Base-by-base conservation (phyloP, 2,797 vertebrate species). In the Phalloptychus januarius region DNA sequence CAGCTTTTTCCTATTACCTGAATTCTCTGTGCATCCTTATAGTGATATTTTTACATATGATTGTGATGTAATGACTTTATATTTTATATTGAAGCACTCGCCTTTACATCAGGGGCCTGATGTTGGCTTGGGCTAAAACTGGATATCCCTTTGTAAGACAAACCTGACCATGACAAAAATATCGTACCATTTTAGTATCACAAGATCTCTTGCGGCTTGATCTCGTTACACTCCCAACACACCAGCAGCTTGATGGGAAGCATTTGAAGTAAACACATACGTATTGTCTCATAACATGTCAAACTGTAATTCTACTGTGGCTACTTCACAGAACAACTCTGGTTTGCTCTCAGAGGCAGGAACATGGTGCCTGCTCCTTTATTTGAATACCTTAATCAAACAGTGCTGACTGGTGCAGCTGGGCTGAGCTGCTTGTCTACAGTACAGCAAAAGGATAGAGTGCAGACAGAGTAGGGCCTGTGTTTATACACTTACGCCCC, bases 311-410 rank as follows among this genome's bases (percentile, higher is more conserved):
- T 87, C 84, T 74, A 25, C 79, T 45, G 61, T 65, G 81, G 78
- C 78, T 77, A 71, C 73, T 79, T 52, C 85, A 87, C 81, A 83
- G 73, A 52, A 54, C 78, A 31, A 74, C 76, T 86, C 83, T 52
- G 76, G 87, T 92, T 93, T 91, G 79, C 88, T 85, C 78, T 86
- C 81, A 71, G 88, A 90, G 92, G 92, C 92, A 88, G 88, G 87
- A 91, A 92, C 89, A 87, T 88, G 85, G 81, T 87, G 91, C 87
- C 87, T 89, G 88, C 86, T 89, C 81, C 90, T 93, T 91, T 95
- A 94, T 95, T 94, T 94, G 91, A 94, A 94, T 94, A 92, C 89
- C 93, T 94, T 94, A 93, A 93, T 90, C 93, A 94, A 94, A 94
- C 93, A 94, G 76, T 81, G 80, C 83, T 75, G 87, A 76, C 87